Evolutionary conservation across 2,888 invertebrate genomes (phyloP), one percentile per base, ranked within the genome.

Genomic region (Iphiclides podalirius): DNA sequence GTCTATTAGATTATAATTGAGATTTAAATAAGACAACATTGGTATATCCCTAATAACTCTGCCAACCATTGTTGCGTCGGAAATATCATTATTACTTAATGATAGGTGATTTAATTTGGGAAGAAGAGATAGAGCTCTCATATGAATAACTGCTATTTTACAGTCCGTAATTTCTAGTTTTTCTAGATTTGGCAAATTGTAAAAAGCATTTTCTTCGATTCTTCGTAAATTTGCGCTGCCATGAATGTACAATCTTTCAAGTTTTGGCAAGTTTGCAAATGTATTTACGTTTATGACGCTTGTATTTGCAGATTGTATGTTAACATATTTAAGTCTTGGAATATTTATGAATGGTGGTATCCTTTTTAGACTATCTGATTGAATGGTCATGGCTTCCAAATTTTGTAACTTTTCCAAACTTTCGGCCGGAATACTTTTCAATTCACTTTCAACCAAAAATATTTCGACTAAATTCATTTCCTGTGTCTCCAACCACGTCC

Each of bases 301-400:
- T 44, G 95, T 73, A 34, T 91, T 92, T 46, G 88, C 90, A 0
- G 94, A 94, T 67, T 94, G 93, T 26, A 95, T 90, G 69, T 92
- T 93, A 28, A 95, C 77, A 65, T 96, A 95, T 52, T 93, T 91
- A 35, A 96, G 79, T 66, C 93, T 93, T 7, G 92, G 90, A 52
- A 95, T 83, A 4, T 93, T 93, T 0, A 92, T 91, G 64, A 96
- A 93, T 46, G 91, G 85, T 0, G 96, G 96, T 55, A 95, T 81
- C 55, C 95, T 90, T 70, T 94, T 95, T 54, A 96, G 83, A 56
- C 91, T 90, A 52, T 93, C 93, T 6, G 94, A 94, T 74, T 95
- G 94, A 61, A 96, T 90, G 0, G 96, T 96, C 34, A 96, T 90
- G 1, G 96, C 96, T 87, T 96, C 94, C 45, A 96, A 86, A 57